phyloP scores from a whole-genome alignment of 2,113 vertebrate species.

The Trachemys scripta region DNA sequence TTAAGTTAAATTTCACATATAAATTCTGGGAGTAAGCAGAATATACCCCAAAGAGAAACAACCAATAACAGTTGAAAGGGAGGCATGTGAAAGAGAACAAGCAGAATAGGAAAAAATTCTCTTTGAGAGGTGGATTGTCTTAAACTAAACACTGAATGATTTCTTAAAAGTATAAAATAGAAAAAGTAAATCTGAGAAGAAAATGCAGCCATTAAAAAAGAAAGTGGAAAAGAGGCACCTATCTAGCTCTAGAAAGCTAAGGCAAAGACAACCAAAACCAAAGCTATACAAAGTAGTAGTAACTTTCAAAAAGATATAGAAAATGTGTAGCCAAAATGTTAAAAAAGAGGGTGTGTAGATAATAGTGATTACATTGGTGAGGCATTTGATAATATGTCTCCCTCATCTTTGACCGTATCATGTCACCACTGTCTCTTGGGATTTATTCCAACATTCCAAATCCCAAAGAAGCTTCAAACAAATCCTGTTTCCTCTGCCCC shows the following conservation, averaged over 20 bases:
- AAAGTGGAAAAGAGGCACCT: neutral
- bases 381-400: neutral
- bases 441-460: neutral
- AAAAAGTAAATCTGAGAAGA: neutral
- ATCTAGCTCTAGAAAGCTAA: neutral
- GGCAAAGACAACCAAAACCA: neutral
- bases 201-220: neutral
- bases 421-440: neutral
- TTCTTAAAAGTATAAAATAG: neutral
- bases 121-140: neutral
- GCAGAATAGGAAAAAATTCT: neutral
- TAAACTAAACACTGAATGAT: neutral
- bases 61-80: neutral
- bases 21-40: neutral
- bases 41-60: neutral
- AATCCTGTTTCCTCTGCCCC: rapidly evolving
- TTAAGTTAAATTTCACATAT: neutral
- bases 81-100: neutral
- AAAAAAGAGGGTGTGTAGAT: neutral
- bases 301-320: neutral
- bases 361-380: neutral
- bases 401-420: neutral
- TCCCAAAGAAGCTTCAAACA: neutral
- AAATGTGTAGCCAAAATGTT: neutral
- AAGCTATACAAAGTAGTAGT: neutral